Evolutionary conservation across 2,888 invertebrate genomes (phyloP), one percentile per base, ranked within the genome.

Genomic region (Tinea semifulvella): DNA sequence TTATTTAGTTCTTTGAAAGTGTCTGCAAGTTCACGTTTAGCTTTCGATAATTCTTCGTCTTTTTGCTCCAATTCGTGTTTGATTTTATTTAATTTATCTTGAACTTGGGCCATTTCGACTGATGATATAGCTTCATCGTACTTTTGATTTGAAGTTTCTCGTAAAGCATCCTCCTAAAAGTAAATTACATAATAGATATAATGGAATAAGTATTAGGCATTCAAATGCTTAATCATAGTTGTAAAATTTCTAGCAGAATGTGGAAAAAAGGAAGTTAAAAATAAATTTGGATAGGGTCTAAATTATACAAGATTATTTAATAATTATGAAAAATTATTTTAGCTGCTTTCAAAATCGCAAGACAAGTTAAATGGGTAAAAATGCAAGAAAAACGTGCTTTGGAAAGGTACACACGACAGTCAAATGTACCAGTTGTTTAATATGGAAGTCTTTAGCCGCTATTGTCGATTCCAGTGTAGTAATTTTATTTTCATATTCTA

Each of bases 401-500:
- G 25, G 25, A 22, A 22, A 8, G 25, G 25, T 22, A 8, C 8
- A 7, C 25, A 7, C 5, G 5, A 11, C 11, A 11, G 11, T n/a
- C n/a, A 36, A 36, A 13, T 48, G 50, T 83, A 87, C 87, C 83
- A 87, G 70, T 69, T 85, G 84, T 55, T 85, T 83, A 52, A 88
- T 83, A 61, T 84, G 80, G 56, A 73, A 75, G 53, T 84, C 83
- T 76, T 86, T 87, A 26, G 82, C 80, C 46, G 81, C 73, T 60
- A 86, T 71, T 46, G 77, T 83, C 47, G 77, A 83, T 65, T 85
- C 86, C 67, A 77, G 81, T 50, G 72, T 82, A 58, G 82, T 84
- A 52, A 82, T 82, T 73, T 85, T 90, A 50, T 70, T 75, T 53
- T 86, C 85, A 50, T 83, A 73, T 48, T 85, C 81, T 43, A 74